phyloP scores from a whole-genome alignment of 2,888 invertebrate species.

The Congeria kusceri region DNA sequence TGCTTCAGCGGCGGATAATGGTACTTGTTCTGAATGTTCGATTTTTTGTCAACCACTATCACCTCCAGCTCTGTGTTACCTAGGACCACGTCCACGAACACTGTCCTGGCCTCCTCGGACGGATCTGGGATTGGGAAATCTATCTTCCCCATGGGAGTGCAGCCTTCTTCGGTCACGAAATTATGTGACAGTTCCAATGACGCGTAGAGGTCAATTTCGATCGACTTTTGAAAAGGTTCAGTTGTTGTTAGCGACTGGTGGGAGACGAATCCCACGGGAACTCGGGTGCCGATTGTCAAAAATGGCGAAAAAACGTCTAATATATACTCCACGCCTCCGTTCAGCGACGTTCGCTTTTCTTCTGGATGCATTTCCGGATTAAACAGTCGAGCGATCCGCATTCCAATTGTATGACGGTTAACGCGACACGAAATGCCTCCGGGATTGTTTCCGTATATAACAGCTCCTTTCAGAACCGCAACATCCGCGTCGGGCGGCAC shows the following conservation, averaged over 20 bases:
- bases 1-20: conserved; percentile 23
- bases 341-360: conserved; percentile 25
- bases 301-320: conserved; percentile 65
- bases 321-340: conserved; percentile 50
- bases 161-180: conserved; percentile 54
- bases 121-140: conserved; percentile 53
- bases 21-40: conserved; percentile 24
- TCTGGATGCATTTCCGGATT: conserved; percentile 60
- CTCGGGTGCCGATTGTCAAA: conserved; percentile 56
- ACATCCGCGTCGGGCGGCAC: conserved; percentile 56
- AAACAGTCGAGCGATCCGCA: conserved; percentile 56
- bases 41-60: conserved; percentile 55
- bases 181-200: conserved; percentile 46
- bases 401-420: conserved; percentile 43
- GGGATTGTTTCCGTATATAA: conserved; percentile 54
- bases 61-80: conserved; percentile 53
- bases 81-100: conserved; percentile 54
- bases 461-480: conserved; percentile 59
- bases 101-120: conserved; percentile 52
- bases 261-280: conserved; percentile 56
- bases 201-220: conserved; percentile 54
- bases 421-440: conserved; percentile 40
- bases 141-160: conserved; percentile 45
- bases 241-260: conserved; percentile 59
- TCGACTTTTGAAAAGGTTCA: conserved; percentile 54